Evolutionary conservation across 2,797 vertebrate genomes (phyloP).

Genomic region (Eremophila alpestris): DNA sequence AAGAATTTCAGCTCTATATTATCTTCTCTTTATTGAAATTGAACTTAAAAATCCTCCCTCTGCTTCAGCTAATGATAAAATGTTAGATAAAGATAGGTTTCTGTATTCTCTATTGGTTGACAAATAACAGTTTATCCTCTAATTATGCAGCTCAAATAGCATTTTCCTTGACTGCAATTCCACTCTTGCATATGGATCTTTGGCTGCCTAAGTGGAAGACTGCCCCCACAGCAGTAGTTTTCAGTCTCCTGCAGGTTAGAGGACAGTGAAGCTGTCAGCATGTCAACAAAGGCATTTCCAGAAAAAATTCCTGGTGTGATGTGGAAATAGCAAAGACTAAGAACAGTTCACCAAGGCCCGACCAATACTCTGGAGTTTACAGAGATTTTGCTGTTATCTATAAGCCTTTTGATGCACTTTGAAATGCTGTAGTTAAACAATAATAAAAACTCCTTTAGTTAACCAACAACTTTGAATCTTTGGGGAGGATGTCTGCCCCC

Average conservation of each 20-base stretch:
- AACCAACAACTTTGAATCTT: not conserved
- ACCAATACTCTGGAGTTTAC: not conserved
- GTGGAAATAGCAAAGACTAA: not conserved
- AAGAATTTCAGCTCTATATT: constrained; percentile 56
- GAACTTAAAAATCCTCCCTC: constrained; percentile 66
- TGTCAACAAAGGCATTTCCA: not conserved
- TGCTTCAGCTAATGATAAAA: constrained; percentile 58
- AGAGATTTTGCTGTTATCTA: not conserved
- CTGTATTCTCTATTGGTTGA: constrained; percentile 40
- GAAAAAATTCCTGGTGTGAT: not conserved
- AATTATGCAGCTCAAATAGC: constrained; percentile 38
- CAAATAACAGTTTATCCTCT: constrained; percentile 60
- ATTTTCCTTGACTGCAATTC: constrained; percentile 38
- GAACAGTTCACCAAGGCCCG: not conserved
- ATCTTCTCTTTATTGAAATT: constrained; percentile 60
- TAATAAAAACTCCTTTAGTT: not conserved
- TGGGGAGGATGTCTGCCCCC: not conserved
- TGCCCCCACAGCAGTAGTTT: not conserved
- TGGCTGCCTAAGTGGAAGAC: not conserved
- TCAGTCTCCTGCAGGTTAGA: constrained; percentile 18
- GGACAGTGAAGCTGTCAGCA: not conserved
- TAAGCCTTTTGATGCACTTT: not conserved
- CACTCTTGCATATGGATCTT: not conserved
- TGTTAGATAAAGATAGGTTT: constrained; percentile 20
- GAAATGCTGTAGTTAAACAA: constrained; percentile 1